Conservation (phyloP, 2,888 invertebrate species). For the Linnaemya tessellans region DNA sequence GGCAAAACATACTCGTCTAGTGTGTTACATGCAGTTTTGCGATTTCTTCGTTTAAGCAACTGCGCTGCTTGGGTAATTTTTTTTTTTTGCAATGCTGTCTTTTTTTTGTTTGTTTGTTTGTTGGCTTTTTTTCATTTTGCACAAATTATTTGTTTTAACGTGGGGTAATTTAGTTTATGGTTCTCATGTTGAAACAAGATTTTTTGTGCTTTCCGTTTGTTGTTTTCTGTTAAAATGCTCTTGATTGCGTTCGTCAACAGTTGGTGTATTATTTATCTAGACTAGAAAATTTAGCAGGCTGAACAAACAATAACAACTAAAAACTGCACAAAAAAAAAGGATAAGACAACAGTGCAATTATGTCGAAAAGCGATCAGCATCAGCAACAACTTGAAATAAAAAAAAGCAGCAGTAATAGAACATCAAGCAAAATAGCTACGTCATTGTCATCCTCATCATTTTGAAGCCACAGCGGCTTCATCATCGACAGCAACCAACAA, state of each 20-base stretch:
- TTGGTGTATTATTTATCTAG: constrained; percentile 67
- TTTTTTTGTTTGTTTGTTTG: constrained; percentile 18
- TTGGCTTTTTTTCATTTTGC: constrained; percentile 31
- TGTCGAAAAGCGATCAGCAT: constrained; percentile 67
- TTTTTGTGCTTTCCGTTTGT: constrained; percentile 16
- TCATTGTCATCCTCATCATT: constrained; percentile 67
- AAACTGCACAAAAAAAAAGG: not conserved
- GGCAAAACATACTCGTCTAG: constrained; percentile 48
- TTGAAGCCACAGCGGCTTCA: constrained; percentile 36
- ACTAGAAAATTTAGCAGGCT: constrained; percentile 63
- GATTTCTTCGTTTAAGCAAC: constrained; percentile 51
- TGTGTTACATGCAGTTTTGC: constrained; percentile 60
- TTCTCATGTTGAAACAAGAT: constrained; percentile 65
- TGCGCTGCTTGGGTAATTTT: constrained; percentile 49
- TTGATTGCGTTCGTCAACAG: constrained; percentile 72
- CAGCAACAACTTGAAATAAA: constrained; percentile 34
- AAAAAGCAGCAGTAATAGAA: constrained; percentile 18
- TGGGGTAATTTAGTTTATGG: constrained; percentile 66
- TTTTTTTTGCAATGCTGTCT: constrained; percentile 24
- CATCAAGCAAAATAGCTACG: constrained; percentile 46
- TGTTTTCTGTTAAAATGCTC: constrained; percentile 52
- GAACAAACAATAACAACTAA: constrained; percentile 32
- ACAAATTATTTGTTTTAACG: constrained; percentile 68
- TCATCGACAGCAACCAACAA: constrained; percentile 30
- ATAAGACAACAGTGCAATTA: constrained; percentile 62